These are phyloP conservation scores for Psittacula cyanocephala DNA, from an alignment of 2,113 vertebrate genomes.

Conservation along the genomic window DNA sequence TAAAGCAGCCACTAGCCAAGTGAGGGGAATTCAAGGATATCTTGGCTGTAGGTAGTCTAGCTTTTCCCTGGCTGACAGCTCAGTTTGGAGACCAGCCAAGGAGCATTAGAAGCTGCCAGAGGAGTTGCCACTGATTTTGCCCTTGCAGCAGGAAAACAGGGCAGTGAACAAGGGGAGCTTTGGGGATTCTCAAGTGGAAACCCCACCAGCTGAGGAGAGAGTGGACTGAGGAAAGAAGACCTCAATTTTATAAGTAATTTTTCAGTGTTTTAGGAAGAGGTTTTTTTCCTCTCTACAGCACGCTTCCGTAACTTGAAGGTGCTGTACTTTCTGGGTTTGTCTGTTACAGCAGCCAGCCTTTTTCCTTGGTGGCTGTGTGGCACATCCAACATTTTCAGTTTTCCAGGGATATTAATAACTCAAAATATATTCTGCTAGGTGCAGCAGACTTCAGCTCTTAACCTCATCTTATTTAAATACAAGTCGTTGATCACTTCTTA, in stretches of 20 bases:
- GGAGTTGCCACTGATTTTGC: background rate
- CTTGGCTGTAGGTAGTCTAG: background rate
- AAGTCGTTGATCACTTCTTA: rapidly evolving
- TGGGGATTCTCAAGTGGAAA: background rate
- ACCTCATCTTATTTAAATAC: background rate
- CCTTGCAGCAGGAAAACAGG: background rate
- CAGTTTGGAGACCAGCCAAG: background rate
- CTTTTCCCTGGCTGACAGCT: background rate
- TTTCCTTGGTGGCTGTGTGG: conserved; percentile 25
- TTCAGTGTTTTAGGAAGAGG: background rate
- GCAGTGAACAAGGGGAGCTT: background rate
- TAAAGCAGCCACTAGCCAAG: rapidly evolving
- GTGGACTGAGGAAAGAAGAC: background rate
- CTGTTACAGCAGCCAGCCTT: background rate
- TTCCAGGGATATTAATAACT: conserved; percentile 29
- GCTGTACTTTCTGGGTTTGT: background rate
- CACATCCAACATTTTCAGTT: background rate
- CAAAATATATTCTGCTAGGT: background rate
- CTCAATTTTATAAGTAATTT: rapidly evolving
- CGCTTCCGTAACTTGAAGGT: background rate
- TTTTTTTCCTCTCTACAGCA: background rate
- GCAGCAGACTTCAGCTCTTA: background rate
- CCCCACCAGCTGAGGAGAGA: rapidly evolving
- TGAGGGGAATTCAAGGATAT: background rate
- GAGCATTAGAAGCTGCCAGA: background rate